Evolutionary conservation across 1,140 invertebrate species (phyloP), one percentile per base, ranked within the genome.

Genomic region (Teleopsis dalmanni): DNA sequence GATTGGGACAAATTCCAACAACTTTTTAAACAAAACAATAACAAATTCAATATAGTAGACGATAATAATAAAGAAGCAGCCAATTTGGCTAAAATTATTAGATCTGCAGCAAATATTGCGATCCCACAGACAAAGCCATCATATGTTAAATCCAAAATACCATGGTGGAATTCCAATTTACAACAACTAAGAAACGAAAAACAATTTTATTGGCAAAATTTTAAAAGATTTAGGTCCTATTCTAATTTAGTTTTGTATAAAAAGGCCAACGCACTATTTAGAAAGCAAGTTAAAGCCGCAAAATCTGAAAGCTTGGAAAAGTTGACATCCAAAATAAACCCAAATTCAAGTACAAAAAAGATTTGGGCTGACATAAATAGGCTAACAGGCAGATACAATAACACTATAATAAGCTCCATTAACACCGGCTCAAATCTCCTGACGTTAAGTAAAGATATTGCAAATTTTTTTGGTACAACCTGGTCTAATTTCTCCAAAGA

Each of bases 201-300:
- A 48, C 22, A 40, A 21, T 14, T 10, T 26, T 34, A 14, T 14
- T 34, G 33, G 33, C n/a, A 13, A 34, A 34, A 34, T 5, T 34
- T 34, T 34, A 34, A 34, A 6, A 11, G 14, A 10, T 13, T 11
- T 10, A 19, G 9, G 13, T 21, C 23, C 14, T 4, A 43, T 16
- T 14, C 16, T 21, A 36, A 50, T 16, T 23, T 55, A 9, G 47
- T 51, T 4, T 35, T 37, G 6, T 49, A 51, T 19, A 48, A 53
- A 48, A 56, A 50, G 48, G 42, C 40, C 6, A 48, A 46, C 26
- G 53, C 53, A 0, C 19, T 19, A 8, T 47, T 51, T 21, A 51
- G 47, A 46, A 48, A 46, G 25, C 14, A 42, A 38, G 29, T 45
- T 2, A 29, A 45, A 7, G 9, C 13, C 8, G 35, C 41, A 9